Base-by-base conservation (phyloP, 2,113 vertebrate species). In the Ibidorhyncha struthersii region DNA sequence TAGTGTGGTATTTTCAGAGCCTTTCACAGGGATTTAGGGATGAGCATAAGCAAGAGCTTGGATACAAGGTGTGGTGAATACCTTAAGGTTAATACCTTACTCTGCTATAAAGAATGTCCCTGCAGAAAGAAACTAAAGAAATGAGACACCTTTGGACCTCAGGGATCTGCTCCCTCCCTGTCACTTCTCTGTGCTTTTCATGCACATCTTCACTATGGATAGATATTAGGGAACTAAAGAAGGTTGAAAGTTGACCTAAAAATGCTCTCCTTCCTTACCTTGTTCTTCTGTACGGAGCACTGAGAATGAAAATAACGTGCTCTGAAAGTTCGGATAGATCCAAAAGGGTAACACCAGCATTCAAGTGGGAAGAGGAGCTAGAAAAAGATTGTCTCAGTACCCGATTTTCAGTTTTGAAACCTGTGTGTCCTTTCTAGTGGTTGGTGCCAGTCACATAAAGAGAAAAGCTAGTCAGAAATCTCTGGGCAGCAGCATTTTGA, bases 161-260 rank as follows among this genome's bases (percentile, higher is more conserved):
- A 34, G 76, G 73, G 70, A 80, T 86, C 77, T 95, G 10, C 53
- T 85, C 49, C 17, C 16, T 82, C 19, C 19, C 49, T 79, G 56
- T 91, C n/a, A 38, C 82, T 95, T 91, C 62, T 93, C 70, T 65
- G 6, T 89, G 34, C 36, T 95, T 93, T 76, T 72, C 20, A 30
- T 76, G 63, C 34, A 27, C 11, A 36, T 72, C 27, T 77, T 91
- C 53, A 45, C 61, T 84, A 12, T 61, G 7, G 70, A 38, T 77
- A 85, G 63, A 63, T 89, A 65, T 26, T 89, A 65, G n/a, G 67
- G 66, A 62, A 87, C 49, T 85, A 70, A 87, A 70, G 73, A 66
- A 87, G 55, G 58, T 70, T 91, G 66, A 89, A 94, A 93, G 38
- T 50, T 89, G 94, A 70, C 86, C 84, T 95, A 82, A 91, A 97